Percentiles rank a stretch among this genome's conserved stretches.
Evolutionary conservation across 2,113 vertebrate genomes (phyloP).

Genomic region (Bucco capensis): DNA sequence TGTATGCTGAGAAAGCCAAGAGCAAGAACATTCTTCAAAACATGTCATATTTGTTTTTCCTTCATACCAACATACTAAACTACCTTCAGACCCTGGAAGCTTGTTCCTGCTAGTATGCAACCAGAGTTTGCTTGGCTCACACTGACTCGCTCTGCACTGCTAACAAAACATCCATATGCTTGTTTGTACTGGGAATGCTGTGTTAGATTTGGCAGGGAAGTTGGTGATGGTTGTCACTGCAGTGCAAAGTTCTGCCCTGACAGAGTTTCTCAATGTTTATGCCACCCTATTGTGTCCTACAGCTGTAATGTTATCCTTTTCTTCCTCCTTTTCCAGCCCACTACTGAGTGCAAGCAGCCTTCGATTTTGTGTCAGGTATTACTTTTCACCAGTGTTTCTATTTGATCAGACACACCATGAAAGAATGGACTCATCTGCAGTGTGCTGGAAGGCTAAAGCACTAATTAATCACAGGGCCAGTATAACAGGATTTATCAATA

Average conservation of each 20-base stretch:
- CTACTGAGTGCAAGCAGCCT: not conserved
- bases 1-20: not conserved
- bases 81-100: not conserved
- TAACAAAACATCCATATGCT: slow-evolving; percentile 30
- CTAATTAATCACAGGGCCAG: not conserved
- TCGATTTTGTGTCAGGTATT: slow-evolving; percentile 42
- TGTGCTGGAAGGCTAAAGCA: not conserved
- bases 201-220: not conserved
- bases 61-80: not conserved
- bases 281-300: not conserved
- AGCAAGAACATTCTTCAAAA: not conserved
- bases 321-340: not conserved
- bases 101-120: not conserved
- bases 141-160: not conserved
- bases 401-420: not conserved
- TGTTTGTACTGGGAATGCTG: not conserved
- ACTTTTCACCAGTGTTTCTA: not conserved
- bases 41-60: not conserved
- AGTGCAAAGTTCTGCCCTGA: not conserved
- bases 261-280: not conserved
- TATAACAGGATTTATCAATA: not conserved
- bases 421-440: not conserved
- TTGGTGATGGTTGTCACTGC: not conserved
- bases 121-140: not conserved
- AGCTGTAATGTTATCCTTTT: not conserved